Base-by-base conservation (phyloP, 2,113 vertebrate genomes). In the Emydocephalus ijimae region DNA sequence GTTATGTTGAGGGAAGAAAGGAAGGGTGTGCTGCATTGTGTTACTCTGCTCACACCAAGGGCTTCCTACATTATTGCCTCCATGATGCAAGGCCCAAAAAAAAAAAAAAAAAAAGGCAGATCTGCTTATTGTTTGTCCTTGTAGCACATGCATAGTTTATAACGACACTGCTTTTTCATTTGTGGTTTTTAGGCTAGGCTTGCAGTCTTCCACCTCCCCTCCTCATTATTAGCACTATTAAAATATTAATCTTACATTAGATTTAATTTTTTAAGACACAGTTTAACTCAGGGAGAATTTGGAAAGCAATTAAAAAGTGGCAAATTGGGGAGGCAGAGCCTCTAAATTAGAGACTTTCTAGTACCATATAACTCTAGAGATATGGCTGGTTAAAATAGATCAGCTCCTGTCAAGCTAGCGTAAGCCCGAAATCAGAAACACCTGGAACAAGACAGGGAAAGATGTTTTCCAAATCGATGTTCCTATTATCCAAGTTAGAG, bases 231-330 rank as follows among this genome's bases (percentile, higher is more conserved):
- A 97, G 97, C 95, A 69, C 95, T 81, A 95, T 94, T 97, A 95
- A 97, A 97, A 97, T 97, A 98, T 97, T 98, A 96, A 97, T 96
- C 94, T 95, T 96, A 95, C 95, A 95, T 96, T 95, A 96, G 94
- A 81, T 43, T 81, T 81, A 96, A 94, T 95, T 96, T 91, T 91
- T 86, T 15, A 94, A 95, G 96, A 96, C 96, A 94, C 94, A 97
- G 96, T 92, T 96, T 94, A 96, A 94, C 94, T 90, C 85, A 8
- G 91, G 74, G 94, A 94, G 90, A 91, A 94, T 95, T 96, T 94
- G 94, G 96, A 81, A 94, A 96, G 95, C 93, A 94, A 96, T 96
- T 89, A 95, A 48, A 92, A 94, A 94, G 95, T 88, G 91, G 95
- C 94, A 92, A 95, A 52, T 95, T 94, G 92, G 94, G 12, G 48